Conservation (phyloP, 2,888 invertebrate species). For the Entomobrya proxima region DNA sequence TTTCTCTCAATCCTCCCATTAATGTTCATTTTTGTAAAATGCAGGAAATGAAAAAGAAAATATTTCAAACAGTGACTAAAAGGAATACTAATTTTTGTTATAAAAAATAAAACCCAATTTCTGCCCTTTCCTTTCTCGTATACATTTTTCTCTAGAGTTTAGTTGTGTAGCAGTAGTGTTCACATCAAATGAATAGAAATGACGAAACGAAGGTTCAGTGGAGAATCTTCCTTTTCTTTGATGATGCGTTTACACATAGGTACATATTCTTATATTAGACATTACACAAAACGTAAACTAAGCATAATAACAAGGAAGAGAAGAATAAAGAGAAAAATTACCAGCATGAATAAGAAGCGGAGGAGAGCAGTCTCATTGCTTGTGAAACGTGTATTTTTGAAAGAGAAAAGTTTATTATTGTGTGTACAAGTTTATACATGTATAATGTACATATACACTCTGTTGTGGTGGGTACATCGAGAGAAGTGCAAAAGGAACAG, state of each 20-base stretch:
- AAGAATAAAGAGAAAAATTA: constrained; percentile 32
- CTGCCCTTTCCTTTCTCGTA: neutral
- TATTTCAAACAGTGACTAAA: constrained; percentile 55
- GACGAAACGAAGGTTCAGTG: constrained; percentile 35
- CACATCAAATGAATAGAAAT: constrained; percentile 7
- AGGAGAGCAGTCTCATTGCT: neutral
- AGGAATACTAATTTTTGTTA: constrained; percentile 60
- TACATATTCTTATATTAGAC: constrained; percentile 3
- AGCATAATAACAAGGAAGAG: constrained; percentile 24
- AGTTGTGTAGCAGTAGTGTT: neutral
- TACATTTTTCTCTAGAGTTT: neutral
- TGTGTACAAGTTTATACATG: neutral
- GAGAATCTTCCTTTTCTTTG: constrained; percentile 48
- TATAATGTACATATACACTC: neutral
- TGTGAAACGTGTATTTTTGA: constrained; percentile 10
- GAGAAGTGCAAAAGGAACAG: neutral
- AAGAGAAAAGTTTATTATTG: constrained; percentile 12
- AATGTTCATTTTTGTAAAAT: constrained; percentile 56
- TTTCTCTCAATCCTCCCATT: constrained; percentile 58
- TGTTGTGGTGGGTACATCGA: neutral
- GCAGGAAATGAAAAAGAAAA: constrained; percentile 64
- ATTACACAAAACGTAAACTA: constrained; percentile 19
- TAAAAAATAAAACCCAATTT: constrained; percentile 52
- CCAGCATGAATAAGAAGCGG: neutral
- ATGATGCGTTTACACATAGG: constrained; percentile 22